Conservation (phyloP, 2,888 invertebrate genomes). For the Orthonevra nobilis region DNA sequence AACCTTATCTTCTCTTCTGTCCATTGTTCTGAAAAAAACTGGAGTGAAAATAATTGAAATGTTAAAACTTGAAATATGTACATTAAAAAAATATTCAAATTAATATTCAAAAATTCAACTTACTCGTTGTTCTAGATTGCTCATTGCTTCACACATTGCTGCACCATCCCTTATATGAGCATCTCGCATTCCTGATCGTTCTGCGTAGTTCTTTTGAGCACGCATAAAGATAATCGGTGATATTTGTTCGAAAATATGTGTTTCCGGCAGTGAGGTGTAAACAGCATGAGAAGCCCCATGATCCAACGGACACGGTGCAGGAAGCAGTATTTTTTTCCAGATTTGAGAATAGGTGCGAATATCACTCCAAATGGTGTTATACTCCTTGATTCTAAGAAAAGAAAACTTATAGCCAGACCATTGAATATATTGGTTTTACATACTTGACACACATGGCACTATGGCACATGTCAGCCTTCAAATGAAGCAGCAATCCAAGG, state of each 20-base stretch:
- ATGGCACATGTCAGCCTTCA: constrained; percentile 83
- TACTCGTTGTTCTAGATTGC: constrained; percentile 86
- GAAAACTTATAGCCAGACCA: background rate
- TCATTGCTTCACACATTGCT: constrained; percentile 92
- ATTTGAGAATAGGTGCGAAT: constrained; percentile 84
- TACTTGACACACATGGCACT: constrained; percentile 84
- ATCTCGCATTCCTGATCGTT: constrained; percentile 89
- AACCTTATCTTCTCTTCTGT: constrained; percentile 88
- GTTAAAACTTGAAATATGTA: background rate
- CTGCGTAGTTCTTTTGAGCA: constrained; percentile 91
- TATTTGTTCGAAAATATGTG: constrained; percentile 82
- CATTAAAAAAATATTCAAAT: background rate
- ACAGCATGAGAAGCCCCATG: constrained; percentile 86
- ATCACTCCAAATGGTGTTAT: constrained; percentile 86
- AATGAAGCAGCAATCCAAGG: constrained; percentile 81
- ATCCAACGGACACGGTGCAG: constrained; percentile 86
- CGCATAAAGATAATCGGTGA: constrained; percentile 93
- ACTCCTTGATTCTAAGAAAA: constrained; percentile 84
- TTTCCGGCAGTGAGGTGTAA: constrained; percentile 82
- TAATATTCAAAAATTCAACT: constrained; percentile 72
- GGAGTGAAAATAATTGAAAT: background rate
- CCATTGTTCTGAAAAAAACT: constrained; percentile 81
- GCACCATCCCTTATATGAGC: constrained; percentile 94
- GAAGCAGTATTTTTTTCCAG: constrained; percentile 85
- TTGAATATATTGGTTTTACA: constrained; percentile 73